Base-by-base conservation (phyloP, 2,888 invertebrate species). In the Sceliomorpha sp. region DNA sequence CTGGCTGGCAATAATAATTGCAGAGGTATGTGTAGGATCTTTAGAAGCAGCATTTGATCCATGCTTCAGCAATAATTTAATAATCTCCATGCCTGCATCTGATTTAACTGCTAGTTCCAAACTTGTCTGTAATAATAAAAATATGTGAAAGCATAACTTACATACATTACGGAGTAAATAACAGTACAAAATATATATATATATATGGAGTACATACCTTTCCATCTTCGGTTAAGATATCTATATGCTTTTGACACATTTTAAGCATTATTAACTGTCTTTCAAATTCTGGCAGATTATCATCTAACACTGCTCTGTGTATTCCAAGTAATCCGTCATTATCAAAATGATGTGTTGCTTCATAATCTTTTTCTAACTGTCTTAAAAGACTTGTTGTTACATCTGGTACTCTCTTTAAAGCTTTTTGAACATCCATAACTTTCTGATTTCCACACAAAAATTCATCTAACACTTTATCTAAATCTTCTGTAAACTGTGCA, bases 81-180 rank as follows among this genome's bases (percentile, higher is more conserved):
- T 50, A 34, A 87, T 82, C 34, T 73, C 56, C 0, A 55, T 31
- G n/a, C 75, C 76, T 1, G 62, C 56, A 1, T 76, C 58, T 34
- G 60, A 70, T 34, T 76, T 71, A 9, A 87, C 29, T 5, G 86
- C 85, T 15, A 87, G 59, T 47, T 87, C 87, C 20, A 87, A 74
- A 60, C 81, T 81, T 8, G 86, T 83, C 86, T 87, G 56, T 12
- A 48, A 63, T n/a, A 9, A 10, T 20, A 26, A 40, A 40, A 12
- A 29, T n/a, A n/a, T n/a, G n/a, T n/a, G n/a, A n/a, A n/a, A n/a
- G n/a, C n/a, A n/a, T n/a, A n/a, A n/a, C n/a, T n/a, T n/a, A n/a
- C n/a, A n/a, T n/a, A n/a, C n/a, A n/a, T n/a, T n/a, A n/a, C n/a
- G n/a, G n/a, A n/a, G n/a, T n/a, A 14, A 44, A 29, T 42, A 37